These are phyloP conservation scores for Drosophila subobscura DNA, from an alignment of 1,140 invertebrate species.

Conservation along the genomic window DNA sequence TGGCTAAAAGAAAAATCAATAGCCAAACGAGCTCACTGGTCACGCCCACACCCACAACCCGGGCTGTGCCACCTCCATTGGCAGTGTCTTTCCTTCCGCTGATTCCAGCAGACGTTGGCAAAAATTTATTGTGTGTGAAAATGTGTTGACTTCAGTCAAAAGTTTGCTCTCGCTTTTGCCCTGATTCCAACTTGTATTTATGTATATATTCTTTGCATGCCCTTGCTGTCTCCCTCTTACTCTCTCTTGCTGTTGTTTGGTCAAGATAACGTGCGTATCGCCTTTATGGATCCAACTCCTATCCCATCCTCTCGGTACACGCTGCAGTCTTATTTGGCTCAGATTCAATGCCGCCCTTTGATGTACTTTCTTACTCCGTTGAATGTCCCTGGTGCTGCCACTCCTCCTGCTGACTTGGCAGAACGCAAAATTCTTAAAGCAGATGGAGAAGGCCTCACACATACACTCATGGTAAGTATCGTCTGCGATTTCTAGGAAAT, in stretches of 20 bases:
- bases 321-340: constrained; percentile 63
- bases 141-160: constrained; percentile 81
- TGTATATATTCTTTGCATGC: constrained; percentile 48
- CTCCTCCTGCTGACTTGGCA: constrained; percentile 58
- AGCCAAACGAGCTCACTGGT: constrained; percentile 56
- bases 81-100: constrained; percentile 21
- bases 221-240: not conserved
- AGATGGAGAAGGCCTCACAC: not conserved
- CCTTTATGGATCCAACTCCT: constrained; percentile 46
- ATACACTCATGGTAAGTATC: not conserved
- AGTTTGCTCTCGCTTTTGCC: constrained; percentile 50
- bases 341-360: constrained; percentile 69
- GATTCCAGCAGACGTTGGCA: constrained; percentile 65
- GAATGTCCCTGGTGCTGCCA: constrained; percentile 25
- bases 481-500: constrained; percentile 18
- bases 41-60: constrained; percentile 34
- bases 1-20: constrained; percentile 56
- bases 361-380: constrained; percentile 36
- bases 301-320: constrained; percentile 24
- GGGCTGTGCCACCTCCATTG: not conserved
- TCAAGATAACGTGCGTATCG: constrained; percentile 71
- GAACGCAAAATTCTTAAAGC: constrained; percentile 31
- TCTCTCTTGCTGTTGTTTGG: constrained; percentile 50
- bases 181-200: constrained; percentile 73
- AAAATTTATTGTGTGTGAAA: constrained; percentile 82